Base-by-base conservation (phyloP, 1,140 invertebrate genomes). In the Cydia amplana region DNA sequence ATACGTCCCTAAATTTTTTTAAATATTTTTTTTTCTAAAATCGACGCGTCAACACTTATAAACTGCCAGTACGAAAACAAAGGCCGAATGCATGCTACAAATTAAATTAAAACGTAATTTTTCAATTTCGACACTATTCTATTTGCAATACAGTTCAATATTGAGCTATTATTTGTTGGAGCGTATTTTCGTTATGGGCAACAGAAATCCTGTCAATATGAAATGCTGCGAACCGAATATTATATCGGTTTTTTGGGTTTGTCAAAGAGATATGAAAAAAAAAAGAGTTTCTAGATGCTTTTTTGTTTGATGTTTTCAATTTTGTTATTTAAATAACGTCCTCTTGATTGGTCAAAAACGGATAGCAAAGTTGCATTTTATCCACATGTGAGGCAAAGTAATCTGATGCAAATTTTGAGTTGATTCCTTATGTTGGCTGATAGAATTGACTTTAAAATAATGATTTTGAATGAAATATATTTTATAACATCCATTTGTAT, bases 151-250 rank as follows among this genome's bases (percentile, higher is more conserved):
- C n/a, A 20, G 43, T 55, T 18, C 5, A 55, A 18, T n/a, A 55
- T 55, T 9, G n/a, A 55, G 20, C n/a, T 4, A 55, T 55, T 55
- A n/a, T 55, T 55, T 55, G n/a, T 46, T 4, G 14, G 12, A 55
- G n/a, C 51, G 51, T 18, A 55, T 55, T 55, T 55, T 55, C 12
- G 7, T 18, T 40, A 40, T 40, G 36, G 7, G 36, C 36, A 55
- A 46, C n/a, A 55, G 51, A 55, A 55, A 55, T 55, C 51, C 16
- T 55, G n/a, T 55, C 51, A 55, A 55, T 55, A 46, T 46, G n/a
- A 18, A 55, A 55, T 55, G 49, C 7, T 6, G n/a, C n/a, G 51
- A 55, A 55, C 51, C 51, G 51, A 55, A 55, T 7, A 18, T 6
- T 7, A 18, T 6, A 55, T 18, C 49, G n/a, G 51, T n/a, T 55